These are phyloP conservation scores for Sternarchorhynchus goeldii DNA, from an alignment of 2,797 vertebrate genomes.

Conservation along the genomic window DNA sequence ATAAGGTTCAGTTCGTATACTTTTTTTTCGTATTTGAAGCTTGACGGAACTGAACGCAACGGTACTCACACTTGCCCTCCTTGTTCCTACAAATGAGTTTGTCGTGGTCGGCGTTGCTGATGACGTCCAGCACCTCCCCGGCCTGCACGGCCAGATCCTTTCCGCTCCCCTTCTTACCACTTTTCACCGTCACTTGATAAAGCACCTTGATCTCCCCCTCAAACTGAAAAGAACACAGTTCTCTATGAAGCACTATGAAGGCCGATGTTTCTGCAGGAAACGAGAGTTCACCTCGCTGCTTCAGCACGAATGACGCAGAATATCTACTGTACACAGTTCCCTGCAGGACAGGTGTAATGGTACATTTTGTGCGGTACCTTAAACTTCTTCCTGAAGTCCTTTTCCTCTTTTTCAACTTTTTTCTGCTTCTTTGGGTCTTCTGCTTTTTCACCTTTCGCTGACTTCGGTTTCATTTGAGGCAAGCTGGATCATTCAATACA, in stretches of 20 bases:
- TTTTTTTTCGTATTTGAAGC: conserved; percentile 32
- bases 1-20: not conserved
- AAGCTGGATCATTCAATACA: conserved; percentile 54
- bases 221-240: conserved; percentile 72
- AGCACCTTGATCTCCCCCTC: conserved; percentile 88
- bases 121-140: conserved; percentile 85
- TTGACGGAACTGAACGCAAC: conserved; percentile 26
- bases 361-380: conserved; percentile 74
- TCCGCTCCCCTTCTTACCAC: conserved; percentile 78
- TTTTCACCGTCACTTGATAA: conserved; percentile 74
- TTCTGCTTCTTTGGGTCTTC: conserved; percentile 83
- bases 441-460: conserved; percentile 65
- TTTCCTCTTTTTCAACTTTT: conserved; percentile 90
- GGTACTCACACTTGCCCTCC: conserved; percentile 90
- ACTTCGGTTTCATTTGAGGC: conserved; percentile 60
- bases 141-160: conserved; percentile 85
- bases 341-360: no score
- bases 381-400: conserved; percentile 93
- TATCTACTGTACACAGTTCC: no score
- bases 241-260: not conserved
- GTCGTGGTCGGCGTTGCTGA: conserved; percentile 78
- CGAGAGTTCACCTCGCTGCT: no score
- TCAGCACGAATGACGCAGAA: no score
- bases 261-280: not conserved
- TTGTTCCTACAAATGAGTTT: conserved; percentile 90